These are phyloP conservation scores for Mactra quadrangularis DNA, from an alignment of 1,140 invertebrate species.

Conservation along the genomic window DNA sequence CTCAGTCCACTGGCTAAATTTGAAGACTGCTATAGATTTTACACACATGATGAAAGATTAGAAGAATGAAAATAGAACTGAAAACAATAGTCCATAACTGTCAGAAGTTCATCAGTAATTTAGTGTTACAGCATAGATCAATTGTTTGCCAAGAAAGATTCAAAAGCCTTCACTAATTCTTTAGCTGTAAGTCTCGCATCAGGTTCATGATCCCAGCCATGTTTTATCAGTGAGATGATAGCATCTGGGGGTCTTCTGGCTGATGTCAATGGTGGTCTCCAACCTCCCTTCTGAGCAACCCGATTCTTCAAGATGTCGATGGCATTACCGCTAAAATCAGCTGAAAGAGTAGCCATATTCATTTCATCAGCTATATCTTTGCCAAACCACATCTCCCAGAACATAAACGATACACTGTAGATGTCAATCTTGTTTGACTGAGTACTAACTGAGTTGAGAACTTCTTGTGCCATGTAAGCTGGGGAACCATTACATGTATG, in stretches of 20 bases:
- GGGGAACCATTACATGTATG: conserved; percentile 25
- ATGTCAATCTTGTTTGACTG: conserved; percentile 53
- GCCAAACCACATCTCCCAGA: conserved; percentile 61
- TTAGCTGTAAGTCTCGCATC: conserved; percentile 15
- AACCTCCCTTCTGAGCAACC: background rate
- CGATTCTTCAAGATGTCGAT: background rate
- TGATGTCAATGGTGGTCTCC: conserved; percentile 20
- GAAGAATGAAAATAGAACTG: no score
- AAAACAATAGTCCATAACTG: no score
- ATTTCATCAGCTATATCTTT: conserved; percentile 41
- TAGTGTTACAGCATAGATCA: no score
- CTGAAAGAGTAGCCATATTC: background rate
- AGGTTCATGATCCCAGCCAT: conserved; percentile 28
- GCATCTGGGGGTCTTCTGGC: conserved; percentile 22
- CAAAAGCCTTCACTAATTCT: conserved; percentile 15
- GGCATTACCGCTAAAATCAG: conserved; percentile 43
- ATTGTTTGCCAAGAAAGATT: conserved; percentile 18
- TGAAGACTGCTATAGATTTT: no score
- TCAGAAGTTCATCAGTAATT: no score
- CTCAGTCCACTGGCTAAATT: no score
- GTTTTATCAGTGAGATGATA: conserved; percentile 26
- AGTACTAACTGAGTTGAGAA: background rate
- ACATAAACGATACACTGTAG: conserved; percentile 44
- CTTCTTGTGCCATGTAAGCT: conserved; percentile 55
- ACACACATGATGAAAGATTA: no score